phyloP scores from a whole-genome alignment of 2,888 invertebrate genomes.

The Drosophila barbarae region DNA sequence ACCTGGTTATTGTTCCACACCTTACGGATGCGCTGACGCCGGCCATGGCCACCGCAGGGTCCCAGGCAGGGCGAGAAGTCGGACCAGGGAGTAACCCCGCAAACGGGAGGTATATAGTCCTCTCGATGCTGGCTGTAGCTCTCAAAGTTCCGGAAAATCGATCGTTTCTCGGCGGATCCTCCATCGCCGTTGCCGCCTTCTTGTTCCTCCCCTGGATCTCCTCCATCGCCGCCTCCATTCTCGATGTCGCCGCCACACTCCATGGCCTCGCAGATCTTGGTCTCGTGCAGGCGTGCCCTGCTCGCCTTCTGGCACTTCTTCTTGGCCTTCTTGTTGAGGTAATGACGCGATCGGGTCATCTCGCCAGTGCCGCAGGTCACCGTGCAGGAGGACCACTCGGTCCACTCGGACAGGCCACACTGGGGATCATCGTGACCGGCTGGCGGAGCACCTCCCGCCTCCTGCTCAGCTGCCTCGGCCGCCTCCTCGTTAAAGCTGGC shows the following conservation, averaged over 20 bases:
- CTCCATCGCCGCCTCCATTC: conserved; percentile 35
- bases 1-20: conserved; percentile 77
- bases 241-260: conserved; percentile 77
- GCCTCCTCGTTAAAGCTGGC: conserved; percentile 73
- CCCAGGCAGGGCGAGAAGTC: conserved; percentile 90
- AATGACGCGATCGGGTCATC: conserved; percentile 86
- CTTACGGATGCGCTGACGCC: conserved; percentile 81
- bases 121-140: conserved; percentile 75
- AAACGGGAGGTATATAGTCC: conserved; percentile 79
- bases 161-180: conserved; percentile 56
- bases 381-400: conserved; percentile 89
- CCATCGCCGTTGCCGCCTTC: conserved; percentile 49
- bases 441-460: conserved; percentile 45
- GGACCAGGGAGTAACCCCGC: conserved; percentile 87
- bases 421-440: conserved; percentile 81
- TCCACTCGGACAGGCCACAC: conserved; percentile 88
- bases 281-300: conserved; percentile 80
- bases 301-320: conserved; percentile 82
- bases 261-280: conserved; percentile 79
- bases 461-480: conserved; percentile 48
- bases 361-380: conserved; percentile 86
- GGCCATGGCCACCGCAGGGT: conserved; percentile 87
- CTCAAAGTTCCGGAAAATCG: conserved; percentile 67
- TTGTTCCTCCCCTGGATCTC: conserved; percentile 37
- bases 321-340: conserved; percentile 82